phyloP scores from a whole-genome alignment of 2,888 invertebrate genomes.

The Tethea ocularis region DNA sequence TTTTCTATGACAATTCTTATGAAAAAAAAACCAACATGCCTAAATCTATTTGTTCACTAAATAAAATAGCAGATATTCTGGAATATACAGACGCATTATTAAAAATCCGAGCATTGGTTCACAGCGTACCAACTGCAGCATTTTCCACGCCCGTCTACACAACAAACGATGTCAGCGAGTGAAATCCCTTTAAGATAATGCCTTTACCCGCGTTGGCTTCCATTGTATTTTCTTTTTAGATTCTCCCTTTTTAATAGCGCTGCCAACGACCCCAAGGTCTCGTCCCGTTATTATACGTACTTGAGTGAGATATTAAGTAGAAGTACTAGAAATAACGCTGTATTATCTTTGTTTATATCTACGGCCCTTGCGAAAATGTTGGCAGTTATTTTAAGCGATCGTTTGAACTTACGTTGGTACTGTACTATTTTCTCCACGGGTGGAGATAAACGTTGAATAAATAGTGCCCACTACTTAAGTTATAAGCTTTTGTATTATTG shows the following conservation, averaged over 20 bases:
- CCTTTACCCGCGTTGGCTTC: conserved; percentile 34
- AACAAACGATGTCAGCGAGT: conserved; percentile 18
- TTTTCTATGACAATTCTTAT: too few relatives aligned
- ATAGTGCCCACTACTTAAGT: neutral
- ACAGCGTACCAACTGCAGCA: conserved; percentile 15
- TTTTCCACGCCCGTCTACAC: conserved; percentile 27
- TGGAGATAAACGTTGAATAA: neutral
- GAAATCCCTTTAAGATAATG: conserved; percentile 52
- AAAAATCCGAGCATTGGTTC: neutral
- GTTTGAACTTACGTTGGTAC: neutral
- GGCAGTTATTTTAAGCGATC: neutral
- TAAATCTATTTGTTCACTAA: too few relatives aligned
- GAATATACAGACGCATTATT: neutral
- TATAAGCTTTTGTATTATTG: neutral
- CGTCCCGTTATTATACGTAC: neutral
- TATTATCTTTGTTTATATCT: neutral
- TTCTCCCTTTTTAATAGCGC: neutral
- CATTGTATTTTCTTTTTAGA: conserved; percentile 27
- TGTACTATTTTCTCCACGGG: neutral
- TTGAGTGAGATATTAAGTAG: neutral
- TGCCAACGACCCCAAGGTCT: neutral
- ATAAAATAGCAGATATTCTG: too few relatives aligned
- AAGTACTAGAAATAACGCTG: neutral
- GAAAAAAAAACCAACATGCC: too few relatives aligned
- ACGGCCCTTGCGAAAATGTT: neutral